These are phyloP conservation scores for Anguilla pacifica DNA, from an alignment of 2,797 vertebrate genomes.

Conservation along the genomic window DNA sequence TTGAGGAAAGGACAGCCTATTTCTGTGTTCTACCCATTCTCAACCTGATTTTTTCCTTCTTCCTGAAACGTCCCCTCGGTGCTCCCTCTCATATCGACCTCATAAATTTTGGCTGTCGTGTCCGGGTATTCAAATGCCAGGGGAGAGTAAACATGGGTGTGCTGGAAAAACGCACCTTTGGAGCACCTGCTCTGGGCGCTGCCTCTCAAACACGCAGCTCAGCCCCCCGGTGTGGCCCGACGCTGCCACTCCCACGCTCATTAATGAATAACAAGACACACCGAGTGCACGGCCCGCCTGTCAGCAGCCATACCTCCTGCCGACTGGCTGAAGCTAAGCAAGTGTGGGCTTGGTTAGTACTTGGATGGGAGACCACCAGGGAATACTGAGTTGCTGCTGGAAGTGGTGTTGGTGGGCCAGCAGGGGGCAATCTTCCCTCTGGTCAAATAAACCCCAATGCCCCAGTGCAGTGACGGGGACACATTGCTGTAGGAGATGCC, in stretches of 20 bases:
- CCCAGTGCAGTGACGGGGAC: too few relatives aligned
- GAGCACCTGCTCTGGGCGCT: constrained; percentile 39
- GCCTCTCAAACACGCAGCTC: constrained; percentile 57
- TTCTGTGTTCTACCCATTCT: neutral
- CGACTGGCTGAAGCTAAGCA: too few relatives aligned
- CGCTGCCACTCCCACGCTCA: constrained; percentile 33
- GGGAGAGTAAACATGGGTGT: constrained; percentile 62
- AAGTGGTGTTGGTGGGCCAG: too few relatives aligned
- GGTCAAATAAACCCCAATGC: too few relatives aligned
- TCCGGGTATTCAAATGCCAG: neutral
- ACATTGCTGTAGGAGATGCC: too few relatives aligned
- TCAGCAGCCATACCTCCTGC: too few relatives aligned
- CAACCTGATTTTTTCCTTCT: neutral
- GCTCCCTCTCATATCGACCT: neutral
- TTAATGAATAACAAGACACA: constrained; percentile 48
- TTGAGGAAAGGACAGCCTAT: neutral
- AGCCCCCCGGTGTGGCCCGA: constrained; percentile 22
- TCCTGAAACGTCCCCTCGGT: neutral
- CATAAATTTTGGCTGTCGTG: neutral
- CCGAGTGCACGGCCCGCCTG: constrained; percentile 6
- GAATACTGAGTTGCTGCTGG: too few relatives aligned
- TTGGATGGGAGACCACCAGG: too few relatives aligned
- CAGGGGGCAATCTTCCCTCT: too few relatives aligned
- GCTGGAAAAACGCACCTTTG: constrained; percentile 32
- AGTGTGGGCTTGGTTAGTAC: too few relatives aligned